These are phyloP conservation scores for Harpagus bidentatus DNA, from an alignment of 2,113 vertebrate genomes.

Conservation along the genomic window DNA sequence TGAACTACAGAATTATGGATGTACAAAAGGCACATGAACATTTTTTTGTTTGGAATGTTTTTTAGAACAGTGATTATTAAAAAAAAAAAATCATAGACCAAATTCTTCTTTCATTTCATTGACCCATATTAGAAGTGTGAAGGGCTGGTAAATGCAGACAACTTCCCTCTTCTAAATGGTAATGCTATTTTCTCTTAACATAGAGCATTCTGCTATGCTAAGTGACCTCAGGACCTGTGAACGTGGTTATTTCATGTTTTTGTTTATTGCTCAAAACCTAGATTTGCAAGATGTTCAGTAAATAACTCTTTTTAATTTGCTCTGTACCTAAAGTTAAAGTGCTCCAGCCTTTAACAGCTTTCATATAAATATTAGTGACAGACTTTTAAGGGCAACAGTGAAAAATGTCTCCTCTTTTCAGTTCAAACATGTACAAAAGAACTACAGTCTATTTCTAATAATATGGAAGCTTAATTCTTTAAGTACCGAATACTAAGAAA, in stretches of 20 bases:
- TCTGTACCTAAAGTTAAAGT: neutral
- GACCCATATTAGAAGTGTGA: neutral
- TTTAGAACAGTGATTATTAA: neutral
- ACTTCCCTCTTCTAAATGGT: neutral
- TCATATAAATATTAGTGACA: neutral
- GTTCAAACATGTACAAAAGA: neutral
- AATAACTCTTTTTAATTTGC: neutral
- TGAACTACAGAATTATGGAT: neutral
- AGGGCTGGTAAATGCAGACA: neutral
- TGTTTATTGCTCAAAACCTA: neutral
- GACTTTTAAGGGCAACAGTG: neutral
- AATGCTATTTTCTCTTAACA: neutral
- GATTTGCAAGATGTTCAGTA: neutral
- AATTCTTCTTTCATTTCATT: neutral
- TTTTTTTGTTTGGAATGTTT: neutral
- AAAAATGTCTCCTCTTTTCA: neutral
- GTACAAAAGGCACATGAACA: neutral
- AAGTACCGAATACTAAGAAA: neutral
- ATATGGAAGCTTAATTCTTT: neutral
- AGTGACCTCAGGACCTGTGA: neutral
- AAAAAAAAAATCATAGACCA: neutral
- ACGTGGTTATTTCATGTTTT: neutral
- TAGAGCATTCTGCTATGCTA: neutral
- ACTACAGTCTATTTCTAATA: neutral
- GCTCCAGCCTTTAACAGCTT: neutral